phyloP scores from a whole-genome alignment of 2,888 invertebrate species.

The Melipona beecheii region DNA sequence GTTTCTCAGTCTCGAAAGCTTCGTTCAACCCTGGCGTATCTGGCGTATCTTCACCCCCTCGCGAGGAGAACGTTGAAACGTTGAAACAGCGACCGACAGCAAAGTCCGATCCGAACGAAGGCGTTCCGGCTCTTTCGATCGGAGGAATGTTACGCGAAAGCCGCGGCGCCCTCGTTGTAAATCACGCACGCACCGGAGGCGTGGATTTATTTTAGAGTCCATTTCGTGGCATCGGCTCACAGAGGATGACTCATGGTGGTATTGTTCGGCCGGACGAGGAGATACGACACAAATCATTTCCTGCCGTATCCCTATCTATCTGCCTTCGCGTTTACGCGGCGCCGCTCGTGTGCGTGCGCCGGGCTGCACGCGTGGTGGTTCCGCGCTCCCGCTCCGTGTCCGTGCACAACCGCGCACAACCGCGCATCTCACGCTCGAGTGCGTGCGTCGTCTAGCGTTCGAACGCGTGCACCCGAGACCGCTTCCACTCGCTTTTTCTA shows the following conservation, averaged over 20 bases:
- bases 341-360: constrained; percentile 46
- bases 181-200: constrained; percentile 61
- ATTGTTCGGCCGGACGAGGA: constrained; percentile 79
- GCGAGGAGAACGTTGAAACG: background rate
- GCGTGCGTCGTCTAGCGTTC: constrained; percentile 63
- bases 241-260: constrained; percentile 78
- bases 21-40: background rate
- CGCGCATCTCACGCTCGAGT: constrained; percentile 77
- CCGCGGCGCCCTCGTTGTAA: constrained; percentile 40
- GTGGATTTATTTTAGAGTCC: constrained; percentile 71
- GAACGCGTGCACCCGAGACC: constrained; percentile 57
- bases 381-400: constrained; percentile 50
- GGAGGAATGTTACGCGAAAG: constrained; percentile 40
- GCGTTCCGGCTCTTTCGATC: too few species aligned
- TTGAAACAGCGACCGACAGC: background rate
- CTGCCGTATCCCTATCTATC: constrained; percentile 78
- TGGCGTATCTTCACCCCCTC: background rate
- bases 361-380: constrained; percentile 50
- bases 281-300: constrained; percentile 81
- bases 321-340: constrained; percentile 66
- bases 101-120: background rate
- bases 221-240: constrained; percentile 74
- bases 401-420: constrained; percentile 71
- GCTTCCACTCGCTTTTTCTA: constrained; percentile 40
- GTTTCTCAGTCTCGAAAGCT: too few species aligned